Base-by-base conservation (phyloP, 2,888 invertebrate genomes). In the Cinara cedri region DNA sequence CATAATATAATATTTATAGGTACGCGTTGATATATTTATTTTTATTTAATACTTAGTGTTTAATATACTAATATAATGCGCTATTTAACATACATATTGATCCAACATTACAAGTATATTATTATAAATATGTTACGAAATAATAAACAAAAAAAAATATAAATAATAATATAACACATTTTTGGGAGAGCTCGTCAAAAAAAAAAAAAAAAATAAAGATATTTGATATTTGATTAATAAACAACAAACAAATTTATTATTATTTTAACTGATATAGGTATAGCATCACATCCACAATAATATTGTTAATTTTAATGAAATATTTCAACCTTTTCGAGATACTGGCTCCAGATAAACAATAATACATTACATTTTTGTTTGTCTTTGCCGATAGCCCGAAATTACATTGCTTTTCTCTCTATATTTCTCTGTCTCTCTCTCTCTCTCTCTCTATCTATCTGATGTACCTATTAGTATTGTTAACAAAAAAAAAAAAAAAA, bases 1-100 rank as follows among this genome's bases (percentile, higher is more conserved):
- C 34, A 34, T 34, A 34, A 34, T 34, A 4, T 34, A 34, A 54
- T 60, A 26, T 26, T 60, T 60, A 24, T 60, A 60, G 60, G 60
- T 60, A 60, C 16, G 24, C 26, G 14, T 60, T 24, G 24, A 26
- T 60, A 51, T 21, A 26, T 60, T 24, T 4, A 34, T 21, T 46
- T 60, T 24, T 4, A 34, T 34, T 34, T 34, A 4, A 34, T 34
- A 34, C 6, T 60, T 70, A 70, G 42, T 60, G 55, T 57, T 34
- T 65, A 46, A 65, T 44, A 65, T 16, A 24, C 55, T 57, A 71
- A 6, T 34, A 34, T 34, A 34, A 42, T 57, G 71, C 71, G 21
- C 71, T 71, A 71, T 55, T 71, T 71, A 57, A 71, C 71, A 71
- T 57, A 55, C 21, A 26, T 34, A 71, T 57, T 71, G 55, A 57